Conservation (phyloP, 2,888 invertebrate genomes). For the Pyrocoelia pectoralis region DNA sequence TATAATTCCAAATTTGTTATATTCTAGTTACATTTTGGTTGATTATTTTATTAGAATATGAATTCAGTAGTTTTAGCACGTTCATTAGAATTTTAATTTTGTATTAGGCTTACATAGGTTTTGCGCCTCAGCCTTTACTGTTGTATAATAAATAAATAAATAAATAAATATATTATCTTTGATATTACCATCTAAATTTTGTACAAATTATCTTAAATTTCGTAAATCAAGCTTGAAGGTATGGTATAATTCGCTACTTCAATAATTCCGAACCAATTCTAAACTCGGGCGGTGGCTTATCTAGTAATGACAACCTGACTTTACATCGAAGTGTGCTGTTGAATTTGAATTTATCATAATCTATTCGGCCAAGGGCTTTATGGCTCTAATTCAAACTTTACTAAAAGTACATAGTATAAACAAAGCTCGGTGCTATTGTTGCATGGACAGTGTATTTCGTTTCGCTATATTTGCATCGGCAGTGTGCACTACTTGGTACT, state of each 20-base stretch:
- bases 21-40: too few relatives aligned
- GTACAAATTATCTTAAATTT: too few relatives aligned
- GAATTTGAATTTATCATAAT: slow-evolving; percentile 27
- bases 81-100: too few relatives aligned
- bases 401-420: slow-evolving; percentile 25
- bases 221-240: too few relatives aligned
- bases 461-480: slow-evolving; percentile 19
- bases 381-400: slow-evolving; percentile 28
- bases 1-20: too few relatives aligned
- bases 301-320: slow-evolving; percentile 22
- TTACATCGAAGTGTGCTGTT: slow-evolving; percentile 16
- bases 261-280: slow-evolving; percentile 10
- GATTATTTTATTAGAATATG: too few relatives aligned
- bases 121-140: too few relatives aligned
- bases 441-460: slow-evolving; percentile 14
- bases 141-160: too few relatives aligned
- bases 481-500: slow-evolving; percentile 16
- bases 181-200: too few relatives aligned
- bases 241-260: not conserved
- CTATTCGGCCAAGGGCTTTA: slow-evolving; percentile 22
- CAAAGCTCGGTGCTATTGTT: slow-evolving; percentile 17
- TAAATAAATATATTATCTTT: too few relatives aligned
- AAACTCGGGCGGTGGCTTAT: slow-evolving; percentile 17
- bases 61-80: too few relatives aligned
- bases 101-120: too few relatives aligned